These are phyloP conservation scores for Lemur catta DNA, from an alignment of 2,797 vertebrate genomes.

Conservation along the genomic window DNA sequence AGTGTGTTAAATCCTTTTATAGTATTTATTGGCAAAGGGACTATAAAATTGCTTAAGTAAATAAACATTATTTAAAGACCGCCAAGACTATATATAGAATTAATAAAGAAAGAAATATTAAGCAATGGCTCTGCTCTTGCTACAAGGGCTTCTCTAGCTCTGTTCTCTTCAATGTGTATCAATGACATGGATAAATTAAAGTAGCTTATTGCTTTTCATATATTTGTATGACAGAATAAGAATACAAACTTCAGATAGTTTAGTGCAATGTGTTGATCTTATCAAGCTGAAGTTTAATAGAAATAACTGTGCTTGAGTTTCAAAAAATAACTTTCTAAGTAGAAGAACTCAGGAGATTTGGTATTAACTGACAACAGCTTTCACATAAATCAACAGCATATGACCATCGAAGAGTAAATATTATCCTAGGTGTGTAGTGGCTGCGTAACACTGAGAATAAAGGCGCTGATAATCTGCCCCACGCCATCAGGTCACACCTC, in stretches of 20 bases:
- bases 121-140: not conserved
- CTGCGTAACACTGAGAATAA: not conserved
- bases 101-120: not conserved
- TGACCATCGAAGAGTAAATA: no score
- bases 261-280: not conserved
- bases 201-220: not conserved
- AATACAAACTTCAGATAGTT: not conserved
- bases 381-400: not conserved
- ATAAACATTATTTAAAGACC: not conserved
- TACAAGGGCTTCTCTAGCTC: not conserved
- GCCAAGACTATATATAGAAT: not conserved
- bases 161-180: not conserved
- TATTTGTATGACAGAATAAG: not conserved
- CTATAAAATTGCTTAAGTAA: not conserved
- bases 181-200: not conserved
- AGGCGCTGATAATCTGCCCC: rapidly evolving
- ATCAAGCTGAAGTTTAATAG: not conserved
- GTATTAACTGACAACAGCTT: not conserved
- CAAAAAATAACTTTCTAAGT: not conserved
- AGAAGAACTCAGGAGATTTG: not conserved
- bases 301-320: not conserved
- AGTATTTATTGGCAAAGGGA: not conserved
- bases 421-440: no score
- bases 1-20: not conserved
- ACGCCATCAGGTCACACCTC: rapidly evolving